These are phyloP conservation scores for Caenorhabditis brenneri DNA, from an alignment of 1,140 invertebrate genomes.

Conservation along the genomic window DNA sequence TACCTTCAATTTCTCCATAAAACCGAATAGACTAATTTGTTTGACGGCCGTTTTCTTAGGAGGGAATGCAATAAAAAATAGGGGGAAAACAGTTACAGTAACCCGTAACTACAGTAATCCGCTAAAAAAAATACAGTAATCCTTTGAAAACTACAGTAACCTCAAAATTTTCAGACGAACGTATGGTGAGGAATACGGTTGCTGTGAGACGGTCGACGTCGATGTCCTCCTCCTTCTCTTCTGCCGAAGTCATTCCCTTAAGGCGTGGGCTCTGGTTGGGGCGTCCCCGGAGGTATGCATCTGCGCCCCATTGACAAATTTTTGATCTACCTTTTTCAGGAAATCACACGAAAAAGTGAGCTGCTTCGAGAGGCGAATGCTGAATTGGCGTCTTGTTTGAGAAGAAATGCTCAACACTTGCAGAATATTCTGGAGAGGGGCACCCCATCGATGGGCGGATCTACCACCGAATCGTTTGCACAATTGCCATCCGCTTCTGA, in stretches of 20 bases:
- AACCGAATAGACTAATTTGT: no score
- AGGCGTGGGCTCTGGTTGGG: conserved; percentile 68
- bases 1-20: no score
- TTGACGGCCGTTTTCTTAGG: no score
- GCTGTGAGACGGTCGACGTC: conserved; percentile 68
- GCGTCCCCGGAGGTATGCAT: conserved; percentile 56
- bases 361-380: conserved; percentile 48
- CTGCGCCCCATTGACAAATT: no score
- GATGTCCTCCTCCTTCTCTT: conserved; percentile 69
- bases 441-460: not conserved
- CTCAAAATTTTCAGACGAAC: conserved; percentile 61
- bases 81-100: no score
- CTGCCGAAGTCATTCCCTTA: conserved; percentile 64
- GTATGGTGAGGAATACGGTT: conserved; percentile 66
- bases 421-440: conserved; percentile 9
- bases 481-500: not conserved
- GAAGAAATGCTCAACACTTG: not conserved
- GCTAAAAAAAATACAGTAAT: not conserved
- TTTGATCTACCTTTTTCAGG: no score
- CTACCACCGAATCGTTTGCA: conserved; percentile 5
- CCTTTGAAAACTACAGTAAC: not conserved
- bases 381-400: conserved; percentile 5
- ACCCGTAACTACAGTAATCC: not conserved
- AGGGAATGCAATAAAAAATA: no score
- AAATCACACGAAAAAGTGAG: conserved; percentile 36